Percentiles rank a stretch among this genome's conserved stretches.
Conservation (phyloP, 2,113 vertebrate genomes). For the Brachypteracias leptosomus region DNA sequence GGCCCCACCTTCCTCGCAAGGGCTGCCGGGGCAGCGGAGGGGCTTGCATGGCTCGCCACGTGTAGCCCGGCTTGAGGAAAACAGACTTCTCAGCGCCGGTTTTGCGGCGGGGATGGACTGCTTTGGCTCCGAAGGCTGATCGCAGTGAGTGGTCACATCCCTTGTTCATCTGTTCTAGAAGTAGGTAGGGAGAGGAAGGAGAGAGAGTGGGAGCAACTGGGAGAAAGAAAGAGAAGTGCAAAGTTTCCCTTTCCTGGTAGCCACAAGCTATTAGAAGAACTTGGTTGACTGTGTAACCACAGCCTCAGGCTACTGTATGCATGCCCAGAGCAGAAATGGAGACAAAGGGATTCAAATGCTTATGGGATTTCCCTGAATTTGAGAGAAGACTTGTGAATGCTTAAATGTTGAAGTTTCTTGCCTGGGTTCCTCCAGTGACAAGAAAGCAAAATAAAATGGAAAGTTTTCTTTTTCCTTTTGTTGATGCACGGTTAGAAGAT, state of each 20-base stretch:
- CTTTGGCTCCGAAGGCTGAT: too few relatives aligned
- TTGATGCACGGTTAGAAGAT: background rate
- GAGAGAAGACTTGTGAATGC: background rate
- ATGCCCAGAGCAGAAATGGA: slow-evolving; percentile 3
- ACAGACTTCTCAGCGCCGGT: too few relatives aligned
- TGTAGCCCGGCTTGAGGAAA: too few relatives aligned
- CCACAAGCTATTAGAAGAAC: background rate
- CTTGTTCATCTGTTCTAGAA: background rate
- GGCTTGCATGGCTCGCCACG: too few relatives aligned
- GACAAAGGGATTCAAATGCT: background rate
- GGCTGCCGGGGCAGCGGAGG: too few relatives aligned
- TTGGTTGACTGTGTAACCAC: background rate
- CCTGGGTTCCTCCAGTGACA: background rate
- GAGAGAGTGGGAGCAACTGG: background rate
- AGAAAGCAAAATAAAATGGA: background rate
- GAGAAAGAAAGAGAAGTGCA: background rate
- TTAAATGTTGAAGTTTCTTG: background rate
- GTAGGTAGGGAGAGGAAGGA: background rate
- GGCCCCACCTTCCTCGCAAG: too few relatives aligned
- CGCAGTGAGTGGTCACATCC: too few relatives aligned
- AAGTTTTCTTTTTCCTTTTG: background rate
- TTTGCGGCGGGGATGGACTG: too few relatives aligned
- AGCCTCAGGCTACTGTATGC: slow-evolving; percentile 3
- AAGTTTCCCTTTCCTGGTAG: background rate
- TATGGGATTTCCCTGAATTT: background rate